These are phyloP conservation scores for Blennius ocellaris DNA, from an alignment of 2,113 vertebrate genomes.

Conservation along the genomic window DNA sequence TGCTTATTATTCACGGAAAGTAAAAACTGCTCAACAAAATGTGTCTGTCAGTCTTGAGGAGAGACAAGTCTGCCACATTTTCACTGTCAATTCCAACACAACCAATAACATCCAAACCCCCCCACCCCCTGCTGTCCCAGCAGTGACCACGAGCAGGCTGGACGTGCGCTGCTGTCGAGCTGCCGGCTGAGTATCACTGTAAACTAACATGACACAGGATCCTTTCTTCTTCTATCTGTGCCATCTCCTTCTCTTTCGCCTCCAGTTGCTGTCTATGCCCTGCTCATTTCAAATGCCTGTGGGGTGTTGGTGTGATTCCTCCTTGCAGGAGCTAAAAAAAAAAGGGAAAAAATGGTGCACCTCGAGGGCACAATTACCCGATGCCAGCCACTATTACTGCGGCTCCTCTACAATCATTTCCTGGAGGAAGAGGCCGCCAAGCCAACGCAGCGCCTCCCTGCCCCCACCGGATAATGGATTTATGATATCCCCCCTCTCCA, in stretches of 20 bases:
- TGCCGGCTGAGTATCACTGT: slow-evolving; percentile 5
- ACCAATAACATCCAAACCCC: no score
- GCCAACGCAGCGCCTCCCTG: slow-evolving; percentile 39
- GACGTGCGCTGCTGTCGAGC: neutral
- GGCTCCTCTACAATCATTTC: slow-evolving; percentile 61
- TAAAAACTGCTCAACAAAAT: no score
- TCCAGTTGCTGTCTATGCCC: slow-evolving; percentile 24
- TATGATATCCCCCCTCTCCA: slow-evolving; percentile 61
- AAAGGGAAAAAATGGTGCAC: slow-evolving; percentile 47
- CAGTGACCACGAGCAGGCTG: slow-evolving; percentile 39
- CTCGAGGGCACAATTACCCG: slow-evolving; percentile 80
- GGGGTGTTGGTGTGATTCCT: slow-evolving; percentile 68
- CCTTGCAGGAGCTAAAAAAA: slow-evolving; percentile 66
- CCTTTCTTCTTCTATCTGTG: slow-evolving; percentile 8
- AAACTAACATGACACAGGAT: slow-evolving; percentile 21
- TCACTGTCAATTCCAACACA: neutral
- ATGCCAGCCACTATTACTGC: slow-evolving; percentile 74
- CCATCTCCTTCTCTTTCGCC: slow-evolving; percentile 16
- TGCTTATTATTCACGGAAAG: no score
- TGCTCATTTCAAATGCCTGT: slow-evolving; percentile 54
- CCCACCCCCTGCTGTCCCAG: slow-evolving; percentile 6
- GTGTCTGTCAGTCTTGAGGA: no score
- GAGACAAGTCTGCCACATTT: slow-evolving; percentile 16
- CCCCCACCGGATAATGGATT: slow-evolving; percentile 53
- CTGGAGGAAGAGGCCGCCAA: slow-evolving; percentile 41